A percentile compares a stretch with the other conserved stretches of the same genome.
Conservation (phyloP, 37 sponge, comb jelly and placozoan genomes). For the Beroe forskalii region DNA sequence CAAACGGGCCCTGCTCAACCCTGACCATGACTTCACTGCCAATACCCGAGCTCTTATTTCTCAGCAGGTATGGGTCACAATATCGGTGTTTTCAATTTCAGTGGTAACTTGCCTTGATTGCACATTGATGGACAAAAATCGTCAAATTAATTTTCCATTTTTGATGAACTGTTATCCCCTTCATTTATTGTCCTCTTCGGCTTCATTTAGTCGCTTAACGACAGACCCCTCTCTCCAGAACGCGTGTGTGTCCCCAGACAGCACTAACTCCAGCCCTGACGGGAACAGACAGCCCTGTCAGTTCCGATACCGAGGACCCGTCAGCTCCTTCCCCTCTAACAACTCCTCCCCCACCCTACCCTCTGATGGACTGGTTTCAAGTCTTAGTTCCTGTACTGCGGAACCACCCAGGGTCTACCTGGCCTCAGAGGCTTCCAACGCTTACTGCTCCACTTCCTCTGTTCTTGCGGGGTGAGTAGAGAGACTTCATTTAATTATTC, state of each 20-base stretch:
- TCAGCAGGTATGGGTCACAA: slow-evolving; percentile 11
- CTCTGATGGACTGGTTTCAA: neutral
- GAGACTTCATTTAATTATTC: too few relatives aligned
- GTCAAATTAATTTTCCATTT: too few relatives aligned
- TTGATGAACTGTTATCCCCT: too few relatives aligned
- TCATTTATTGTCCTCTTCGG: too few relatives aligned
- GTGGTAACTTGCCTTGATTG: too few relatives aligned
- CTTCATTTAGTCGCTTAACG: too few relatives aligned
- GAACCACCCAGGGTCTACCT: neutral
- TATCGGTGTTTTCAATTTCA: too few relatives aligned
- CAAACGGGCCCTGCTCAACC: slow-evolving; percentile 32
- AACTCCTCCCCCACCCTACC: neutral
- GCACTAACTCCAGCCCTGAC: neutral
- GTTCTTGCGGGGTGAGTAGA: neutral
- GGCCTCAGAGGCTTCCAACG: neutral
- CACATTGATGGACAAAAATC: too few relatives aligned
- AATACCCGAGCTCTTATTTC: neutral
- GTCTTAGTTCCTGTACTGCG: neutral
- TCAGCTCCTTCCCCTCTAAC: slow-evolving; percentile 41
- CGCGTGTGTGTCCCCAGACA: slow-evolving; percentile 51
- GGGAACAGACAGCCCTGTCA: slow-evolving; percentile 37
- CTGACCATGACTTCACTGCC: slow-evolving; percentile 36
- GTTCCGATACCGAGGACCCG: slow-evolving; percentile 34
- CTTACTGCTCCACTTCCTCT: neutral
- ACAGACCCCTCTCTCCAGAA: slow-evolving; percentile 11